Base-by-base conservation (phyloP, 2,797 vertebrate genomes). In the Coilia nasus region DNA sequence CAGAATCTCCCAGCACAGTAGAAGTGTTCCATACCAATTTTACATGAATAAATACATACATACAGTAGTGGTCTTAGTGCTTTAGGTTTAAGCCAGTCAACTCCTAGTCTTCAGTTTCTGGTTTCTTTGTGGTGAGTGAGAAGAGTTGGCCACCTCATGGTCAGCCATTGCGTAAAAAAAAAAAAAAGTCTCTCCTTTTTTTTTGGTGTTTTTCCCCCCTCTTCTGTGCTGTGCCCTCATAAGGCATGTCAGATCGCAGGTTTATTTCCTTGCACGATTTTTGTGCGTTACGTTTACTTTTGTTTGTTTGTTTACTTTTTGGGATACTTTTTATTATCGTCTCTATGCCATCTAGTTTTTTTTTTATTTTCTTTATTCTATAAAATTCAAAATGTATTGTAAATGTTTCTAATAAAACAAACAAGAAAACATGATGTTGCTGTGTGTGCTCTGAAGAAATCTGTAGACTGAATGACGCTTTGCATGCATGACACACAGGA, bases 401-500 rank as follows among this genome's bases (percentile, higher is more conserved):
- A 96, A 95, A 96, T 96, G 95, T 96, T 96, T 96, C 93, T 96
- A 96, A 96, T 96, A 96, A 96, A 96, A 95, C 92, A 93, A 94
- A 94, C 91, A 91, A 91, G 94, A 95, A 94, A 93, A 90, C 95
- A 92, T 81, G 6, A 31, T 57, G 83, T 64, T 81, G 60, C 59
- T 15, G 25, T 81, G 25, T 81, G 84, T 85, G 83, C 44, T 81
- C 28, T 78, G 7, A 19, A 78, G 31, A 78, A 17, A 54, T 54
- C 12, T 54, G 50, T 54, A 10, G 50, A 54, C 10, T 10, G 46
- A 47, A 47, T 4, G 15, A 75, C 31, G 59, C 59, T 10, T 19
- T 78, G 50, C 71, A 78, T 78, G 71, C 71, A 44, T 21, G 17
- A 44, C 31, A n/a, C 19, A 78, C 19, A 7, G 71, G 17, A 78